These are phyloP conservation scores for Phoenicopterus ruber DNA, from an alignment of 2,113 vertebrate species.

Conservation along the genomic window DNA sequence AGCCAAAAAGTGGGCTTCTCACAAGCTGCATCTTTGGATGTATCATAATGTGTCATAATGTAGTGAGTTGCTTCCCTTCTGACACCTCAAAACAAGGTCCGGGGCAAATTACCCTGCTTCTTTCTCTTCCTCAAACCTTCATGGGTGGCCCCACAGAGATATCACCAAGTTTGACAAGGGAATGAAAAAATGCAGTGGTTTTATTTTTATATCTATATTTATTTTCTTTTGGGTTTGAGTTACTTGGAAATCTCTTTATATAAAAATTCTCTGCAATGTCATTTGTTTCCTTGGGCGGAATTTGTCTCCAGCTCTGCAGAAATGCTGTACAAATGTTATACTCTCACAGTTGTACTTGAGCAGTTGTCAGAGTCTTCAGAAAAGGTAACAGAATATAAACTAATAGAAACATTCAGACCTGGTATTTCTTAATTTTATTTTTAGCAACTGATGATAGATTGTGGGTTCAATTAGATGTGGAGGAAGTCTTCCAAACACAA, in stretches of 20 bases:
- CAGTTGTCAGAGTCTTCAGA: neutral
- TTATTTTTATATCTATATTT: neutral
- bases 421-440: neutral
- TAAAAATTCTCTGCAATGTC: neutral
- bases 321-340: neutral
- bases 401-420: neutral
- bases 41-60: neutral
- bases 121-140: neutral
- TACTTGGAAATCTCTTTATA: neutral
- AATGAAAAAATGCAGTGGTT: neutral
- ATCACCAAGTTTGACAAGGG: neutral
- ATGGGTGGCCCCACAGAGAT: neutral
- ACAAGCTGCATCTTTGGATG: neutral
- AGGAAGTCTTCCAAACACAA: neutral
- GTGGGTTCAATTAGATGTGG: neutral
- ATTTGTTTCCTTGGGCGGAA: neutral
- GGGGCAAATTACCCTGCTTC: neutral
- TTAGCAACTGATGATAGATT: neutral
- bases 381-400: neutral
- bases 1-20: neutral
- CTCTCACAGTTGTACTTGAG: neutral
- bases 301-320: neutral
- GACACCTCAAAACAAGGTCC: neutral
- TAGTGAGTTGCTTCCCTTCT: neutral
- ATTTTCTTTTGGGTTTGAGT: neutral